Conservation (phyloP, 2,888 invertebrate genomes). For the Automeris io region DNA sequence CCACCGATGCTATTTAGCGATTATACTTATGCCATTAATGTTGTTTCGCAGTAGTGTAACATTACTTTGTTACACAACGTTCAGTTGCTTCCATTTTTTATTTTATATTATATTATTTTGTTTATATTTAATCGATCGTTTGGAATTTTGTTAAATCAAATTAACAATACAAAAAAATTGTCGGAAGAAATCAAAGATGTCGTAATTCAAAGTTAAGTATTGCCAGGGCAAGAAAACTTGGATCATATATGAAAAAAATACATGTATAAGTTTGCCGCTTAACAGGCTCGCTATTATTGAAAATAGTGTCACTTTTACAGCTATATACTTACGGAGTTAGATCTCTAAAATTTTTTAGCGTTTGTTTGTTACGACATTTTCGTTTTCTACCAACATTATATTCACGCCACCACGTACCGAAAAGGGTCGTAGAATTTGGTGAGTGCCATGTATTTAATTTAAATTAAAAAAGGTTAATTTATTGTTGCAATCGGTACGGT, state of each 20-base stretch:
- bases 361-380: conserved; percentile 31
- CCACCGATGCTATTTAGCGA: conserved; percentile 76
- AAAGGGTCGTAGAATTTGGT: conserved; percentile 60
- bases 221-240: no score
- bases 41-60: conserved; percentile 53
- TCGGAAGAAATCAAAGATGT: no score
- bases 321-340: no score
- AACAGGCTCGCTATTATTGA: no score
- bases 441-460: conserved; percentile 74
- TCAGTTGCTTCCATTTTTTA: conserved; percentile 71
- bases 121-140: conserved; percentile 54
- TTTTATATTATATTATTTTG: conserved; percentile 53
- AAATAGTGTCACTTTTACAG: no score
- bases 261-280: no score
- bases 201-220: no score
- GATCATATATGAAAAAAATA: no score
- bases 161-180: no score
- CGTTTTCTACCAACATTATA: conserved; percentile 10
- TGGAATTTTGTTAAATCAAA: conserved; percentile 43
- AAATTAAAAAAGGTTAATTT: conserved; percentile 60
- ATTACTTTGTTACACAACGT: conserved; percentile 53
- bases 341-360: no score
- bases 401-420: conserved; percentile 61
- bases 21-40: conserved; percentile 69
- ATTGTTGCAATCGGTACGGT: conserved; percentile 47